Evolutionary conservation across 2,888 invertebrate species (phyloP), one percentile per base, ranked within the genome.

Genomic region (Dioctria rufipes): DNA sequence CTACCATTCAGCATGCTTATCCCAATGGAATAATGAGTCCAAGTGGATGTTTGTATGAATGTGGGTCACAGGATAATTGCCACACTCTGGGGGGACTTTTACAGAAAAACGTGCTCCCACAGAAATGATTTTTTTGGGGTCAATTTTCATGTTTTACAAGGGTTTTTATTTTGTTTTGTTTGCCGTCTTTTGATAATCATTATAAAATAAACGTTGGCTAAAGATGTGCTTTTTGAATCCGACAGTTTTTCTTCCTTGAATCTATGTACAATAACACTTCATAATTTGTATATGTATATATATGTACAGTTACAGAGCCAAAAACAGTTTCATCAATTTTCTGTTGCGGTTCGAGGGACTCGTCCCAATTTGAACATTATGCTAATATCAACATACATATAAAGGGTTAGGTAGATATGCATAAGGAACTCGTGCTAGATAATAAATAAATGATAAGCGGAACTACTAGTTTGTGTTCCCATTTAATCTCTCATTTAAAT

Each of bases 11-110:
- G 73, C 60, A 13, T 75, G 73, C 73, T 75, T 75, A 75, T 75
- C 60, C 73, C 73, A 60, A 75, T 60, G 73, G 73, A 75, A 75
- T 75, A 75, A 75, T 75, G 73, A 75, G 73, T 60, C 73, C 58
- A 60, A 75, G 73, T 75, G 73, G 73, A 73, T 73, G 73, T 60
- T 75, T 75, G 58, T 75, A 60, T 60, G 60, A 42, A 75, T 75
- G 60, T 75, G 60, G 73, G 73, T 75, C 73, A 60, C 73, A 75
- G 73, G 60, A 75, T 75, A 75, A 75, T 75, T 75, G 73, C 60
- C 60, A 42, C 60, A 60, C 58, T 75, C 58, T 42, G 60, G 73
- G 42, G 25, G 58, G 58, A 75, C 73, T 75, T 75, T 60, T 43
- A 39, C 60, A 75, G 73, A 60, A 60, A 60, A 42, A 58, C 73